Base-by-base conservation (phyloP, 2,888 invertebrate species). In the Endomychus coccineus region DNA sequence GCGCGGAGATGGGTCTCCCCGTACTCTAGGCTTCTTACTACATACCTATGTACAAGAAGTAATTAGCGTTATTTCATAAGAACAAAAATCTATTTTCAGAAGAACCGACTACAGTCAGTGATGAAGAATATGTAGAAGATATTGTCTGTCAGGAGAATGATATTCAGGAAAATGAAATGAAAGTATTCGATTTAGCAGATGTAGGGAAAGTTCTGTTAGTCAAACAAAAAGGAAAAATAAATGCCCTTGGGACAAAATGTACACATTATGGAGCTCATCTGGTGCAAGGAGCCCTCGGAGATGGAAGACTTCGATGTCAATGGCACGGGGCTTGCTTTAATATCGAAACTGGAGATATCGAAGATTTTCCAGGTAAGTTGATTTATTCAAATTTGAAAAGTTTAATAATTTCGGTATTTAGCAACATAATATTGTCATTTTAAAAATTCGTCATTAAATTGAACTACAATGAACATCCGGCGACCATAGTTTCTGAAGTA, bases 241-340 rank as follows among this genome's bases (percentile, higher is more conserved):
- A 75, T 55, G 96, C 95, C 0, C 58, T 95, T 11, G 92, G 95
- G 1, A 75, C 80, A 9, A 90, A 91, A 65, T 97, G 96, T 61
- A 81, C 92, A 0, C 97, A 97, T 66, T 96, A 91, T 61, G 94
- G 92, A 4, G 94, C 92, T 1, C 84, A 88, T 0, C 64, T 97
- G 32, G 75, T 77, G 3, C 85, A 80, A 33, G 94, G 94, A 17
- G 85, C 83, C 0, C 62, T 92, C 27, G 84, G 86, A 16, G 78
- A 88, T 42, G 92, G 92, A 0, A 75, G 82, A 42, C 68, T 97
- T 1, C 75, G 95, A 34, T 97, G 97, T 60, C 95, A 89, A 0
- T 95, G 94, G 90, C 96, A 97, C 57, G 96, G 96, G 1, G 96
- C 96, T 2, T 95, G 95, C 62, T 97, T 95, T 62, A 86, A 82